These are phyloP conservation scores for Coremacera marginata DNA, from an alignment of 2,888 invertebrate species.

Conservation along the genomic window DNA sequence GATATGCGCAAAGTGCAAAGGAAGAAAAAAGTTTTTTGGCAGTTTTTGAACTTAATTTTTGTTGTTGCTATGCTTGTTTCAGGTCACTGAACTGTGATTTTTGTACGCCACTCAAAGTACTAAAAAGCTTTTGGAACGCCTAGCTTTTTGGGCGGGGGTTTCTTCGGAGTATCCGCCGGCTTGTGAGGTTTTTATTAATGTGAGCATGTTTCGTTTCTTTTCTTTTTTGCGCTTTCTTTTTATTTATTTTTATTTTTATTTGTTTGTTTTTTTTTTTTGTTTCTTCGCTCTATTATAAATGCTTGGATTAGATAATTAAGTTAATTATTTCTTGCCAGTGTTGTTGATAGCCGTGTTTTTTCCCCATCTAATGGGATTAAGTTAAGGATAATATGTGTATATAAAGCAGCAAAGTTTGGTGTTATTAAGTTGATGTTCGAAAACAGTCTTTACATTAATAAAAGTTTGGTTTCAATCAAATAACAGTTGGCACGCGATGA, in stretches of 20 bases:
- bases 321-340: conserved; percentile 18
- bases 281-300: conserved; percentile 2
- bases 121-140: background rate
- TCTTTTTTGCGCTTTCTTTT: background rate
- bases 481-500: too few relatives aligned
- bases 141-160: background rate
- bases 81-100: conserved; percentile 28
- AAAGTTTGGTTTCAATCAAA: too few relatives aligned
- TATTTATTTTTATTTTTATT: background rate
- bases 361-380: background rate
- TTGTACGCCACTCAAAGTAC: background rate
- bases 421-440: too few relatives aligned
- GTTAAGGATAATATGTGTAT: background rate
- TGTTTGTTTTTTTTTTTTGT: background rate
- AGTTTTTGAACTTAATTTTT: conserved; percentile 13
- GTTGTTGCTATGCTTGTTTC: conserved; percentile 7
- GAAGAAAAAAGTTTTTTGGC: conserved; percentile 1
- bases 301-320: conserved; percentile 24
- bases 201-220: background rate
- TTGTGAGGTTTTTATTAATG: conserved; percentile 11
- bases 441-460: too few relatives aligned
- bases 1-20: background rate
- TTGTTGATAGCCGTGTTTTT: background rate
- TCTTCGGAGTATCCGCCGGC: background rate
- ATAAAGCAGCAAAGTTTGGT: too few relatives aligned